These are phyloP conservation scores for Sphaerophoria taeniata DNA, from an alignment of 2,888 invertebrate species.

Conservation along the genomic window DNA sequence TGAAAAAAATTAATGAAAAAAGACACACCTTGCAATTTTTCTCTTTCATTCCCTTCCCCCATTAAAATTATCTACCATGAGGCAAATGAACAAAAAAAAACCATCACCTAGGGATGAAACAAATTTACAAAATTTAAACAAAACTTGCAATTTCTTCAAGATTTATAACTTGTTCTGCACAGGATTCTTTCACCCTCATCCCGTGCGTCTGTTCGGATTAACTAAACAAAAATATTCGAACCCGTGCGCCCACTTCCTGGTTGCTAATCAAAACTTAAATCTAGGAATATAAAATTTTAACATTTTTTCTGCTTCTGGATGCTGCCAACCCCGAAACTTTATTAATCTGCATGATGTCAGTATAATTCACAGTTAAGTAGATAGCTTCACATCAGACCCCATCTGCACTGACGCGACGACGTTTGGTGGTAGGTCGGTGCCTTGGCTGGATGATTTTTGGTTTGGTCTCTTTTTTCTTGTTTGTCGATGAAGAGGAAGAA, in stretches of 20 bases:
- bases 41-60: background rate
- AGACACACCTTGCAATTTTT: too few relatives aligned
- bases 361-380: constrained; percentile 35
- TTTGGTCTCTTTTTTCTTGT: too few relatives aligned
- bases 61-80: background rate
- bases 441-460: background rate
- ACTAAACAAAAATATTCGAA: constrained; percentile 1
- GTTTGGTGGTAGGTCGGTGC: background rate
- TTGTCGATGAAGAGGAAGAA: constrained; percentile 26
- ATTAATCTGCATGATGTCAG: constrained; percentile 53
- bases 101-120: background rate
- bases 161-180: constrained; percentile 20
- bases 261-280: constrained; percentile 67
- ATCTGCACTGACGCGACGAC: constrained; percentile 3
- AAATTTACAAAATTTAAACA: constrained; percentile 35
- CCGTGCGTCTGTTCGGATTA: background rate
- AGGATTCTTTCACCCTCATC: background rate
- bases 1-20: background rate
- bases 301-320: background rate
- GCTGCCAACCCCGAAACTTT: constrained; percentile 35
- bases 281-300: constrained; percentile 41
- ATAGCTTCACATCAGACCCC: constrained; percentile 18
- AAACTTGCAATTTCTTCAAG: constrained; percentile 46
- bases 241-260: constrained; percentile 8
- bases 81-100: background rate